These are phyloP conservation scores for Hapalemur alaotrensis DNA, from an alignment of 2,797 vertebrate species.

Conservation along the genomic window DNA sequence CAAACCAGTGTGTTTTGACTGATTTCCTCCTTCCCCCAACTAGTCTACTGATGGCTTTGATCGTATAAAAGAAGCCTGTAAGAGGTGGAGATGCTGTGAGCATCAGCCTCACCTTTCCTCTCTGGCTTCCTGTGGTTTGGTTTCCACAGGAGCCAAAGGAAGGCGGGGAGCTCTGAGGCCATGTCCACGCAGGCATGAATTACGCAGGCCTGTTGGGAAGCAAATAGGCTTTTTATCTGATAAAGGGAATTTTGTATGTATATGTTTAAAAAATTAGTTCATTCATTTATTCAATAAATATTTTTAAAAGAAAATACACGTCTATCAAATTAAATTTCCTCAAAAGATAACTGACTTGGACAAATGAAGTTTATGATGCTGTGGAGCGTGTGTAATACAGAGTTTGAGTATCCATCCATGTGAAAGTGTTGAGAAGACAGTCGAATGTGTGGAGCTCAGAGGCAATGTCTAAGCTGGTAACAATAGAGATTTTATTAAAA, in stretches of 20 bases:
- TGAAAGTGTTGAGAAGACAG: background rate
- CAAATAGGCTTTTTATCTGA: background rate
- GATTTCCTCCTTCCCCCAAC: background rate
- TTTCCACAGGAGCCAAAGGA: background rate
- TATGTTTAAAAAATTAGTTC: background rate
- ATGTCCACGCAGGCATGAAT: fast-evolving
- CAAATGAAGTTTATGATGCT: background rate
- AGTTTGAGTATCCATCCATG: background rate
- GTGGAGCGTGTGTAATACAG: fast-evolving
- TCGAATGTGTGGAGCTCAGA: background rate
- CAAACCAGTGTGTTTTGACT: background rate
- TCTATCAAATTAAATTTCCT: background rate
- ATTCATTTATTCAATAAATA: background rate
- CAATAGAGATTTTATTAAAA: background rate
- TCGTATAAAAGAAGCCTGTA: background rate
- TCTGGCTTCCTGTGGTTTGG: background rate
- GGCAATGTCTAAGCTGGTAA: background rate
- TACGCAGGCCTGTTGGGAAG: background rate
- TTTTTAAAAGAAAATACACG: background rate
- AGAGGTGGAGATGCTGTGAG: background rate
- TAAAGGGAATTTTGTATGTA: background rate
- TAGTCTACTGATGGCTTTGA: background rate
- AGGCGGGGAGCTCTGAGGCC: background rate
- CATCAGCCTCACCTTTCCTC: background rate
- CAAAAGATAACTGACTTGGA: background rate